Conservation (phyloP, 2,113 vertebrate genomes). For the Plecotus auritus region DNA sequence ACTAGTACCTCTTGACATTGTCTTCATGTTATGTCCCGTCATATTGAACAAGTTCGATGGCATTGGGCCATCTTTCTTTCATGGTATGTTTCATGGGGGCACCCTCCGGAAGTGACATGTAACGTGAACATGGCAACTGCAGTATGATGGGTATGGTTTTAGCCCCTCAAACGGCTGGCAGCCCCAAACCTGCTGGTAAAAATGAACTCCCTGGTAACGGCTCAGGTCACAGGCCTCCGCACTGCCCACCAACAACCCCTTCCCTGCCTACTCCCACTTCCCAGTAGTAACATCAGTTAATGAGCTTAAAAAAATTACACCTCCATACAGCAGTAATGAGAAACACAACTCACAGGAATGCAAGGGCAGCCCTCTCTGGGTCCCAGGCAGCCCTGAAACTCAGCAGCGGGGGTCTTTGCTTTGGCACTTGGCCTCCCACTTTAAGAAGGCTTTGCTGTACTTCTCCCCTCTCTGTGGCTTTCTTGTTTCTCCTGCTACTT, state of each 20-base stretch:
- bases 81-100: not conserved
- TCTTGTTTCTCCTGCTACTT: not conserved
- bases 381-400: too few relatives aligned
- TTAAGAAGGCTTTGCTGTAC: not conserved
- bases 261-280: rapidly evolving
- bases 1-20: not conserved
- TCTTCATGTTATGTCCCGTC: rapidly evolving
- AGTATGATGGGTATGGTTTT: not conserved
- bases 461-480: too few relatives aligned
- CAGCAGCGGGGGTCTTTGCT: not conserved
- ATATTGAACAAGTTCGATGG: not conserved
- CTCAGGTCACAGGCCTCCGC: not conserved
- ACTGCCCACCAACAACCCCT: not conserved
- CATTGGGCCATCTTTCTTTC: not conserved
- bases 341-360: not conserved
- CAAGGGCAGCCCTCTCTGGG: not conserved
- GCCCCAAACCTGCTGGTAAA: not conserved
- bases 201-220: not conserved
- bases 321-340: not conserved
- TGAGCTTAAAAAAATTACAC: not conserved
- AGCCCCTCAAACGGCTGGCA: not conserved
- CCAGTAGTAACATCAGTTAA: not conserved
- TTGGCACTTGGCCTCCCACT: not conserved
- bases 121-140: not conserved
- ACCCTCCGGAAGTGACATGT: not conserved